Evolutionary conservation across 2,888 invertebrate species (phyloP).

Genomic region (Ophion slaviceki): DNA sequence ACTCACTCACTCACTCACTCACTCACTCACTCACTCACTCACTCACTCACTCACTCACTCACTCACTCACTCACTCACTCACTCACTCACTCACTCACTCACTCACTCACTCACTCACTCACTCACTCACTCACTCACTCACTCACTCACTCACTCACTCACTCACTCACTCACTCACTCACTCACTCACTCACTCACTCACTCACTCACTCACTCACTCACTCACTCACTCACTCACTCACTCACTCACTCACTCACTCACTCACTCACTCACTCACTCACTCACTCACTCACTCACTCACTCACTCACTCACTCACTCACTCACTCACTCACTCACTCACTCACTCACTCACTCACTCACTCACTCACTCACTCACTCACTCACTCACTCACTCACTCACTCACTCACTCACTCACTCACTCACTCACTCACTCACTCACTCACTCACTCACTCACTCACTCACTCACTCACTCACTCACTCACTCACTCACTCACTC

Average conservation of each 20-base stretch:
- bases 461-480: constrained; percentile 2
- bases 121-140: neutral
- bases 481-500: constrained; percentile 1
- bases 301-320: constrained; percentile 2
- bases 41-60: constrained; percentile 2
- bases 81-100: too few species aligned
- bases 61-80: neutral
- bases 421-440: neutral
- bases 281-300: neutral
- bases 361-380: neutral
- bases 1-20: neutral
- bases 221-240: neutral
- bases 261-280: constrained; percentile 2
- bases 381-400: constrained; percentile 2
- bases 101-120: too few species aligned
- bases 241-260: neutral
- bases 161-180: neutral
- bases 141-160: neutral
- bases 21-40: neutral
- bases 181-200: neutral
- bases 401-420: neutral
- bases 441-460: neutral
- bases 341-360: neutral
- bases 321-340: neutral
- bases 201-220: neutral